Evolutionary conservation across 2,888 invertebrate species (phyloP).

Genomic region (Rotaria magnacalcarata): DNA sequence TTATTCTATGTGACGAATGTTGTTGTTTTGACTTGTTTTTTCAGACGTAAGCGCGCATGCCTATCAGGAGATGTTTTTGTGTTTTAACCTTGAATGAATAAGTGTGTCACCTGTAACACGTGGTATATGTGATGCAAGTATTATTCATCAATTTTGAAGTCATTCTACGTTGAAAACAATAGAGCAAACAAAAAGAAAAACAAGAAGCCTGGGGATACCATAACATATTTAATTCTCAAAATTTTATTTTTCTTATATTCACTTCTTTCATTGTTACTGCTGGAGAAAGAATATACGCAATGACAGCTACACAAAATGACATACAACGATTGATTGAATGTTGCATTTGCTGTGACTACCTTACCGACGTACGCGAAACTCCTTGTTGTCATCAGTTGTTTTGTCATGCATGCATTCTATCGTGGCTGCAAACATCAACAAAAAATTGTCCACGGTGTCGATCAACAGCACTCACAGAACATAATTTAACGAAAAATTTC

Average conservation of each 20-base stretch:
- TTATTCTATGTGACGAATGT: not conserved
- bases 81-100: too few species aligned
- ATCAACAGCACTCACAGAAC: not conserved
- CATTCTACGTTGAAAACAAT: not conserved
- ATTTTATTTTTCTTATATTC: not conserved
- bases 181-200: not conserved
- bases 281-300: not conserved
- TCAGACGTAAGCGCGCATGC: not conserved
- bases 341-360: conserved; percentile 32
- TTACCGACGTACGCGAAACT: not conserved
- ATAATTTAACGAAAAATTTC: not conserved
- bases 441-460: conserved; percentile 16
- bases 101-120: too few species aligned
- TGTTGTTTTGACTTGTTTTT: not conserved
- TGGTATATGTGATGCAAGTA: not conserved
- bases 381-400: conserved; percentile 25
- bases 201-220: not conserved
- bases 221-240: not conserved
- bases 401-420: not conserved
- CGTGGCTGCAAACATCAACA: not conserved
- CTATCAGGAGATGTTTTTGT: too few species aligned
- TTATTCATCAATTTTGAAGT: not conserved
- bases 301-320: not conserved
- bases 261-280: too few species aligned
- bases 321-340: conserved; percentile 23